A percentile compares a stretch with the other conserved stretches of the same genome.
Conservation (phyloP, 2,113 vertebrate species). For the Pitta sordida region DNA sequence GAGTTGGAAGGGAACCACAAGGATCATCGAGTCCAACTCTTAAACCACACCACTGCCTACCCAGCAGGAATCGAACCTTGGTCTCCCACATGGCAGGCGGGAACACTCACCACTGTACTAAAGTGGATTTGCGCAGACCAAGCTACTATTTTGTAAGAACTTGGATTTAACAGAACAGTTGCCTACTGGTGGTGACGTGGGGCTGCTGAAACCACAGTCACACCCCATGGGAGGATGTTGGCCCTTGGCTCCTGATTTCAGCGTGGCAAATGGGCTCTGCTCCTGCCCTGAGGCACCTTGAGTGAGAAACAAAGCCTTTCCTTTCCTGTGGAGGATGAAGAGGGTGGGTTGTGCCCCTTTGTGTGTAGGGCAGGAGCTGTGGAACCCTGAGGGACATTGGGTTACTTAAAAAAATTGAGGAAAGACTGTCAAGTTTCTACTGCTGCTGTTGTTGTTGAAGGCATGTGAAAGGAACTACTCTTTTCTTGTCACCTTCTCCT, state of each 20-base stretch:
- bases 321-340: neutral
- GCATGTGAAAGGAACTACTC: neutral
- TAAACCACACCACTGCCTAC: too few species aligned
- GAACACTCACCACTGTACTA: too few species aligned
- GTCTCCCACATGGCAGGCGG: too few species aligned
- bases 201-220: rapidly evolving
- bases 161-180: neutral
- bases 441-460: neutral
- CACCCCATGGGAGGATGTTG: neutral
- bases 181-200: neutral
- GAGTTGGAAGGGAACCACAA: too few species aligned
- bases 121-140: neutral
- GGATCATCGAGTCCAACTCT: too few species aligned
- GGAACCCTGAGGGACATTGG: neutral
- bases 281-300: neutral
- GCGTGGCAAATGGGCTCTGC: rapidly evolving
- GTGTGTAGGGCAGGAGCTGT: neutral
- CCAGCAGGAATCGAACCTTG: too few species aligned
- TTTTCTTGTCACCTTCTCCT: neutral
- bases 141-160: neutral
- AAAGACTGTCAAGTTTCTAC: neutral
- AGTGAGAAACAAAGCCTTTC: neutral
- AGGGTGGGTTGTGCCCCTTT: neutral
- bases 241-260: neutral
- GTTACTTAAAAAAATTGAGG: neutral